These are phyloP conservation scores for Conus betulinus DNA, from an alignment of 1,140 invertebrate species.

Conservation along the genomic window DNA sequence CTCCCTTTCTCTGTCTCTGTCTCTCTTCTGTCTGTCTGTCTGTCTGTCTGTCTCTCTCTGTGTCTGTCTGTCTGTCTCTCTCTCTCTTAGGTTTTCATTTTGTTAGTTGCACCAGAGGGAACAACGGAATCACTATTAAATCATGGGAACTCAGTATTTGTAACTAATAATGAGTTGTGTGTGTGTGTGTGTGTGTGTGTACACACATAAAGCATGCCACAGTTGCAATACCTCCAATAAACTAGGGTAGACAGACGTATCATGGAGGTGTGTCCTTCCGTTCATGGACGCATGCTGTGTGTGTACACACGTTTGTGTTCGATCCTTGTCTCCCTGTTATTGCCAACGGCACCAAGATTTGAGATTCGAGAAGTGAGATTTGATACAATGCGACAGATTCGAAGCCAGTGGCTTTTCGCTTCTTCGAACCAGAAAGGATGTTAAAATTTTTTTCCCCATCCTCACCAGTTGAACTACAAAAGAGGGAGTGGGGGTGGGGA, in stretches of 20 bases:
- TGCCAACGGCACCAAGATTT: background rate
- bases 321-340: background rate
- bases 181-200: too few species aligned
- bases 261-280: too few species aligned
- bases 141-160: background rate
- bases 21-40: too few species aligned
- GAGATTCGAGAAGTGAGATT: background rate
- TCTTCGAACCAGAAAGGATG: background rate
- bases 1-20: too few species aligned
- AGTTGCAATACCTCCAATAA: background rate
- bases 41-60: too few species aligned
- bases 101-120: too few species aligned
- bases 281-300: too few species aligned
- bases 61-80: conserved; percentile 16
- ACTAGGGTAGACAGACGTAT: background rate
- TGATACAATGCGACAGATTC: background rate
- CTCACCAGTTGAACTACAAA: too few species aligned
- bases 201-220: background rate
- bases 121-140: background rate
- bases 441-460: background rate
- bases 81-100: too few species aligned
- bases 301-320: background rate
- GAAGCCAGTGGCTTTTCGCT: too few species aligned
- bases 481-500: too few species aligned
- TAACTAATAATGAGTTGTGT: too few species aligned